Evolutionary conservation across 2,888 invertebrate species (phyloP).

Genomic region (Caenorhabditis doughertyi): DNA sequence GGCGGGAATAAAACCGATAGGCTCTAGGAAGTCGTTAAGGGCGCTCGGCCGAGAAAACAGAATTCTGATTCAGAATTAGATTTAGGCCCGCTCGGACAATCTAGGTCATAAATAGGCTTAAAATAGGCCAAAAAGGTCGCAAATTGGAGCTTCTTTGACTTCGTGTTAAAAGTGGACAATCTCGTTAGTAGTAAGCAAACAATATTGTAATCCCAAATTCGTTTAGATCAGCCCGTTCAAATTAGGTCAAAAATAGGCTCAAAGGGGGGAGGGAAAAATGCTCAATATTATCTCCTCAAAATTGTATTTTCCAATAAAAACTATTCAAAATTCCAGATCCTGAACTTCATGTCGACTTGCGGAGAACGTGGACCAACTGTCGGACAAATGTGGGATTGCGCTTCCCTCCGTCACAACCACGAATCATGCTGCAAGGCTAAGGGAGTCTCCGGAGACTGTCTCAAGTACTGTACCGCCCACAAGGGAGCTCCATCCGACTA

Average conservation of each 20-base stretch:
- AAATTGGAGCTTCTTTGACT: no score
- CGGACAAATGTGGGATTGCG: slow-evolving; percentile 83
- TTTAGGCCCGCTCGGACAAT: no score
- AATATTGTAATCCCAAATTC: no score
- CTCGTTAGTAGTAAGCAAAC: no score
- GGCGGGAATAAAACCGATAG: no score
- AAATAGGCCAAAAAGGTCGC: no score
- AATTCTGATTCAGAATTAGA: no score
- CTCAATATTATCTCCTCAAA: neutral
- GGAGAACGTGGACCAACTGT: slow-evolving; percentile 81
- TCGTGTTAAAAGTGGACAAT: no score
- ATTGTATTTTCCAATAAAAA: neutral
- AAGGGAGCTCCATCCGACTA: slow-evolving; percentile 81
- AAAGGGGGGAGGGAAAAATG: neutral
- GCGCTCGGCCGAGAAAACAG: no score
- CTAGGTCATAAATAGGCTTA: no score
- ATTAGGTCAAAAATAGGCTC: neutral
- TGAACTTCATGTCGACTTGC: slow-evolving; percentile 79
- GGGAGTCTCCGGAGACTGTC: slow-evolving; percentile 74
- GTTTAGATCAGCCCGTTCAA: no score
- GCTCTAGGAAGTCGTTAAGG: no score
- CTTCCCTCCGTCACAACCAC: slow-evolving; percentile 80
- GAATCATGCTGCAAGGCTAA: slow-evolving; percentile 72
- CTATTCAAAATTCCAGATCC: slow-evolving; percentile 67
- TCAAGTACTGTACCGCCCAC: slow-evolving; percentile 82